Evolutionary conservation across 2,113 vertebrate genomes (phyloP), one percentile per base, ranked within the genome.

Genomic region (Pycnonotus jocosus): DNA sequence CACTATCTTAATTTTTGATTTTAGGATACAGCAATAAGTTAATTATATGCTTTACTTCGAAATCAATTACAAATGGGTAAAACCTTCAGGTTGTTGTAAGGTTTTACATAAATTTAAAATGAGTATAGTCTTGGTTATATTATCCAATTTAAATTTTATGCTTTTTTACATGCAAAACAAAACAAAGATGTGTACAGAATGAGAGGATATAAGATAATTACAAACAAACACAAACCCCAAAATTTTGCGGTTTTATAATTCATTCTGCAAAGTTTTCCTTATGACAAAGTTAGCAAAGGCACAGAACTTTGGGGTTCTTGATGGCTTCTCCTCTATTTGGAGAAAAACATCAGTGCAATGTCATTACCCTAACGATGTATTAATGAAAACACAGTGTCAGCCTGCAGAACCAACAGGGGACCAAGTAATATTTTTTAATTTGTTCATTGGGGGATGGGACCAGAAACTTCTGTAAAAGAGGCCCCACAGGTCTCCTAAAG

Each of bases 371-470:
- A 98, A 98, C 51, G 96, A 97, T 97, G 97, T 94, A 98, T 91
- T 98, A 98, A 98, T 97, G 97, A 98, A 97, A 98, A 96, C 97
- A 97, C 90, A 96, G 91, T 97, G 96, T 97, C 97, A 96, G 96
- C 87, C 94, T 92, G 58, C 94, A 96, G 93, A 94, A 77, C 80
- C 96, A 97, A 97, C 97, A 94, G 96, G 97, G 96, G 97, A 98
- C 86, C 89, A 95, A 97, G 98, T 95, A 97, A 92, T 97, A 98
- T 97, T 98, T 98, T 98, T 97, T 98, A 98, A 98, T 98, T 98
- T 98, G 98, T 97, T 97, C 97, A 90, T 25, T 95, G 97, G 97
- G 95, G 95, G 91, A 97, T 97, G 97, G 96, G 97, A 96, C 92
- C 87, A 97, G 92, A 93, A 96, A 93, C 95, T 96, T 98, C 97